Evolutionary conservation across 2,113 vertebrate genomes (phyloP).

Genomic region (Stomatorhinus ivindoensis): DNA sequence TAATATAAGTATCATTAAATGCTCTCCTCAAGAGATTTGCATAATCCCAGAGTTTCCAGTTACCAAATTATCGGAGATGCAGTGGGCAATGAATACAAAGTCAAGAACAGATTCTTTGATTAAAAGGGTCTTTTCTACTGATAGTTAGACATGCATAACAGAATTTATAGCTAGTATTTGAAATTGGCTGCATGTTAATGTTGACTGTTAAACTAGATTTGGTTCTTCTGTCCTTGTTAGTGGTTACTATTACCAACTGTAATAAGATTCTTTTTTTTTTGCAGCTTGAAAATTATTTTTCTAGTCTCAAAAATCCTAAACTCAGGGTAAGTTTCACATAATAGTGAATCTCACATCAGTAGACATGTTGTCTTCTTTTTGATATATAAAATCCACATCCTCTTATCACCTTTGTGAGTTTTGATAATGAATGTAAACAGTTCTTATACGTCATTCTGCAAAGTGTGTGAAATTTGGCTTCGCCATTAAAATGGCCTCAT

Average conservation of each 20-base stretch:
- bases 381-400: neutral
- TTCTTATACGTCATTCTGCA: neutral
- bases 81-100: neutral
- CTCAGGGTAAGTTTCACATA: conserved; percentile 89
- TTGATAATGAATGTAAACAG: neutral
- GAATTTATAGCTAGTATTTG: neutral
- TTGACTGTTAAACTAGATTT: neutral
- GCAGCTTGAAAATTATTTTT: conserved; percentile 99
- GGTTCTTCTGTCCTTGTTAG: neutral
- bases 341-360: neutral
- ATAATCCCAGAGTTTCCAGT: neutral
- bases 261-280: conserved; percentile 37
- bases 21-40: neutral
- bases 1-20: neutral
- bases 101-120: neutral
- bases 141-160: neutral
- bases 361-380: neutral
- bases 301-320: conserved; percentile 99
- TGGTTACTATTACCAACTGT: neutral
- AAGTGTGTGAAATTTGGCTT: neutral
- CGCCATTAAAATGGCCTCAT: neutral
- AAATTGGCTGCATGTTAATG: neutral
- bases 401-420: neutral
- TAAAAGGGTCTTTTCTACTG: neutral
- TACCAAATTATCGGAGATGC: neutral